Evolutionary conservation across 35 echinoderm and acorn worm genomes (phyloP).

Genomic region (Acanthaster planci): DNA sequence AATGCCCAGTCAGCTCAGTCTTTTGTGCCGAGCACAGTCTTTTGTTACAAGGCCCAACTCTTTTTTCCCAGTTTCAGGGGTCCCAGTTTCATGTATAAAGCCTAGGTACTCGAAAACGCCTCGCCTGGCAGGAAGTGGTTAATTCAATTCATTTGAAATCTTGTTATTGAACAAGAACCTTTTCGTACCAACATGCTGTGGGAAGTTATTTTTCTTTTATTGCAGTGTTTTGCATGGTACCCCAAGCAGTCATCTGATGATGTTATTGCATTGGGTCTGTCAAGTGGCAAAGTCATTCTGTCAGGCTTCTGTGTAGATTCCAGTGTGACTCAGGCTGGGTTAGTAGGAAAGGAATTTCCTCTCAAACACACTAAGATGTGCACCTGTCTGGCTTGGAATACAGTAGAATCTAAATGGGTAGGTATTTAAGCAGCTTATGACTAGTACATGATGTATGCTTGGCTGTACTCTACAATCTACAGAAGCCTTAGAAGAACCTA

Average conservation of each 20-base stretch:
- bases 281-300: constrained; percentile 78
- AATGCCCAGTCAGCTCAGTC: too few relatives aligned
- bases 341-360: constrained; percentile 69
- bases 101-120: too few relatives aligned
- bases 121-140: too few relatives aligned
- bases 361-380: constrained; percentile 83
- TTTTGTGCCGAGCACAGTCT: too few relatives aligned
- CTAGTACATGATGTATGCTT: not conserved
- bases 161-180: not conserved
- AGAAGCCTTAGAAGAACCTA: too few relatives aligned
- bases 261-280: constrained; percentile 62
- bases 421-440: not conserved
- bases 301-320: constrained; percentile 69
- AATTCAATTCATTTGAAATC: too few relatives aligned
- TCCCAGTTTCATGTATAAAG: too few relatives aligned
- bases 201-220: not conserved
- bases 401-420: constrained; percentile 68
- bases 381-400: constrained; percentile 78
- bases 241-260: constrained; percentile 78
- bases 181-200: too few relatives aligned
- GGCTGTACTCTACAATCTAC: too few relatives aligned
- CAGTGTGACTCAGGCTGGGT: constrained; percentile 39
- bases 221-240: constrained; percentile 82
- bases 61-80: too few relatives aligned
- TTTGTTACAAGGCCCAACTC: too few relatives aligned